Evolutionary conservation across 2,888 invertebrate genomes (phyloP), one percentile per base, ranked within the genome.

Genomic region (Cryptophagus acutangulus): DNA sequence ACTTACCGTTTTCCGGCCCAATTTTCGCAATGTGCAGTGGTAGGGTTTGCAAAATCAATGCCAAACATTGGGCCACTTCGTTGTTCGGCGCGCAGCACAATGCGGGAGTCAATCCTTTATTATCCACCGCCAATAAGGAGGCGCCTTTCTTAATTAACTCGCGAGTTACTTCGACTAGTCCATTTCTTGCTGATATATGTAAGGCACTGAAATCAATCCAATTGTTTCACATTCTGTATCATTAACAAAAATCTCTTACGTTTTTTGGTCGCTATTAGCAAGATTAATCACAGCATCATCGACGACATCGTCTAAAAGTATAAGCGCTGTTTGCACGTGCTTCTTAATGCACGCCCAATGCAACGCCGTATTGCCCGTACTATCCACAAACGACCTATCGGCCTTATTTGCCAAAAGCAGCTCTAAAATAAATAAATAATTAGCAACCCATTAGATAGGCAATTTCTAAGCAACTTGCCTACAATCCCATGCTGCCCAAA

Each of bases 161-260:
- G 49, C 75, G 70, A 0, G 79, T 79, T 1, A 79, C 77, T 24
- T 74, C 71, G 4, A 77, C 75, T 41, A 81, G 61, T 3, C 81
- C 81, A 57, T 78, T 75, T 43, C 73, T 70, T 2, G 79, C 77
- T 17, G 80, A 74, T 45, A 81, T 66, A 63, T 81, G 81, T 31
- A 82, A 67, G 4, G 80, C 73, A 39, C 76, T 78, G 58, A 9
- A 62, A 58, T 41, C 38, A 26, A 33, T 31, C 2, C 4, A 26
- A 3, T 6, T n/a, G n/a, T n/a, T n/a, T n/a, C n/a, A 8, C 3
- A 26, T 26, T 26, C 6, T 17, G 3, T 17, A 18, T 34, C 10
- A 12, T 15, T 33, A 13, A 17, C 15, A 10, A 15, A 5, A 10
- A 15, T 9, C 4, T 15, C 73, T 71, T 63, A 76, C 72, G 77